Evolutionary conservation across 2,113 vertebrate species (phyloP).

Genomic region (Petroica traversi): DNA sequence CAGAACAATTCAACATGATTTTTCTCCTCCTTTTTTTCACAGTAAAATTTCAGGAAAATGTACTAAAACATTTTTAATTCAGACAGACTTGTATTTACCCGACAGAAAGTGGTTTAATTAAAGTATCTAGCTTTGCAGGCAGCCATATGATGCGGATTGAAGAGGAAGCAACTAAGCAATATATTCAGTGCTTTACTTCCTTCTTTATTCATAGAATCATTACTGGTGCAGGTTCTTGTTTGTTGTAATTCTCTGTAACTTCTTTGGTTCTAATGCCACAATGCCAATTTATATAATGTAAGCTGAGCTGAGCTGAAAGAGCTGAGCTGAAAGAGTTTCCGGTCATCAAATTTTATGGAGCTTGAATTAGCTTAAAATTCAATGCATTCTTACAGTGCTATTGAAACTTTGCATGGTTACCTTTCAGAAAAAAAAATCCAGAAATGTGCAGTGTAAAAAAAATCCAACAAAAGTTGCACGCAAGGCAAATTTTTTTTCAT

Average conservation of each 20-base stretch:
- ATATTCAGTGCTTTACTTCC: not conserved
- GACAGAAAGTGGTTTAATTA: not conserved
- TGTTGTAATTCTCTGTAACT: not conserved
- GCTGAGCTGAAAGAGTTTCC: not conserved
- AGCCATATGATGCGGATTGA: not conserved
- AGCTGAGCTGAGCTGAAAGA: not conserved
- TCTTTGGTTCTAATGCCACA: not conserved
- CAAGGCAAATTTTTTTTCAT: not conserved
- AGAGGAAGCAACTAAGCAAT: not conserved
- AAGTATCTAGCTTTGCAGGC: not conserved
- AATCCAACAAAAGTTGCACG: fast-evolving
- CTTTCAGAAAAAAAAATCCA: not conserved
- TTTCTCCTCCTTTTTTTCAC: not conserved
- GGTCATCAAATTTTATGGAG: not conserved
- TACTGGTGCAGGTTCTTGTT: not conserved
- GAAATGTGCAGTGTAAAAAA: not conserved
- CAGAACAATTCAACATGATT: not conserved
- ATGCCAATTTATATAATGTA: not conserved
- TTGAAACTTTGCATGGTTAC: not conserved
- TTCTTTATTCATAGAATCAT: not conserved
- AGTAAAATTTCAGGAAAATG: not conserved
- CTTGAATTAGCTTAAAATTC: not conserved
- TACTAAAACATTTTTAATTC: not conserved
- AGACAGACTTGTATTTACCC: not conserved
- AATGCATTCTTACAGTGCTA: not conserved